Evolutionary conservation across 2,113 vertebrate species (phyloP), one percentile per base, ranked within the genome.

Genomic region (Rhinolophus sinicus): DNA sequence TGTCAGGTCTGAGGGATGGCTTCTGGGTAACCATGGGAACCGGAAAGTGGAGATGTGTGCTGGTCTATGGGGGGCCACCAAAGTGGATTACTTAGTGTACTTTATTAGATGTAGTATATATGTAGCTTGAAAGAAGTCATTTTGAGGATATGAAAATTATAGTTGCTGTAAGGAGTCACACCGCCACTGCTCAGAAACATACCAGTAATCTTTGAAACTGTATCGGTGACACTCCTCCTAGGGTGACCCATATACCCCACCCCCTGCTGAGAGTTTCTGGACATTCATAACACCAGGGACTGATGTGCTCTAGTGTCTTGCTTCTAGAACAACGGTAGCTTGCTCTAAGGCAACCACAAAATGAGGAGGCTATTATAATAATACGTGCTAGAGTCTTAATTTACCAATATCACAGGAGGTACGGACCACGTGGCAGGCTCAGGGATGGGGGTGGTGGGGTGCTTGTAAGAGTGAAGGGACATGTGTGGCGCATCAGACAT

Each of bases 21-120:
- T 90, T 90, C 83, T 76, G 65, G 30, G 96, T 97, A 69, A 11
- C 76, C 93, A 93, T 96, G 95, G 97, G 93, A 94, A 96, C 96
- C 70, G 60, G 95, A 21, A 52, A 95, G 70, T 21, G 30, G 38
- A 6, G 26, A 5, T 12, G n/a, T 2, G 1, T 81, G 95, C 35
- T 0, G 7, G 47, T 56, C 78, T 67, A 18, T 14, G n/a, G 28
- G 65, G 69, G 54, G 56, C 28, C 0, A 13, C 83, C 73, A 54
- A 78, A 75, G 94, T 47, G 85, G 85, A 84, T 80, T 80, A 44
- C 95, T 96, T 70, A 54, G 93, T 70, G 88, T 21, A 18, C 18
- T 72, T 94, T 81, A 76, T 93, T 90, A 76, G 50, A 90, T 30
- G 72, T 47, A 13, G 76, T n/a, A n/a, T n/a, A n/a, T n/a, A n/a